Base-by-base conservation (phyloP, 2,113 vertebrate genomes). In the Scolopax mira region DNA sequence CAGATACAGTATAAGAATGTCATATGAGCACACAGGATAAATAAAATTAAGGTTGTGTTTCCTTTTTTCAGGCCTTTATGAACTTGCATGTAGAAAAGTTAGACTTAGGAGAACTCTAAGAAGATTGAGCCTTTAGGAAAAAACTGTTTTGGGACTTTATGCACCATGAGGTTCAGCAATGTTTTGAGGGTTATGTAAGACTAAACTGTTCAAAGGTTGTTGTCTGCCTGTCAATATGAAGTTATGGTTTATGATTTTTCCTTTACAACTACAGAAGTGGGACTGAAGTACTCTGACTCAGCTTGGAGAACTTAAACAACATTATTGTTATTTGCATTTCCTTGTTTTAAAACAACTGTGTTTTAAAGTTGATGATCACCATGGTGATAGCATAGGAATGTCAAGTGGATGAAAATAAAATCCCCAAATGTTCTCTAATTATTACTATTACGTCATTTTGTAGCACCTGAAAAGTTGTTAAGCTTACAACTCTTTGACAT, bases 361-460 rank as follows among this genome's bases (percentile, higher is more conserved):
- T n/a, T 88, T 86, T 46, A 51, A 86, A 49, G 11, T 7, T 58
- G 28, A 41, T n/a, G 33, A 1, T 90, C 71, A 27, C 6, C 8
- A 25, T 35, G 21, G 6, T 62, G 11, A 33, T 30, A 33, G 18
- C n/a, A 49, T 9, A 42, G 9, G 7, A 80, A 48, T 0, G 0
- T 44, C 14, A 83, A 79, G 17, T n/a, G 18, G 44, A 31, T 4
- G 2, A 88, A 83, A 85, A 61, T 11, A 51, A 62, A 39, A 28
- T n/a, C 11, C 60, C 17, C 22, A 46, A 16, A 42, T 74, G 8
- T 42, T 83, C 23, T 51, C 55, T 58, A 69, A 19, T 57, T 79
- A 48, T 31, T 88, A 12, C 3, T 28, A 54, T 73, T 49, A 28
- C 28, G 42, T 48, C 13, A 74, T 55, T 81, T 79, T 71, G 7